Evolutionary conservation across 2,113 vertebrate species (phyloP).

Genomic region (Deroptyus accipitrinus): DNA sequence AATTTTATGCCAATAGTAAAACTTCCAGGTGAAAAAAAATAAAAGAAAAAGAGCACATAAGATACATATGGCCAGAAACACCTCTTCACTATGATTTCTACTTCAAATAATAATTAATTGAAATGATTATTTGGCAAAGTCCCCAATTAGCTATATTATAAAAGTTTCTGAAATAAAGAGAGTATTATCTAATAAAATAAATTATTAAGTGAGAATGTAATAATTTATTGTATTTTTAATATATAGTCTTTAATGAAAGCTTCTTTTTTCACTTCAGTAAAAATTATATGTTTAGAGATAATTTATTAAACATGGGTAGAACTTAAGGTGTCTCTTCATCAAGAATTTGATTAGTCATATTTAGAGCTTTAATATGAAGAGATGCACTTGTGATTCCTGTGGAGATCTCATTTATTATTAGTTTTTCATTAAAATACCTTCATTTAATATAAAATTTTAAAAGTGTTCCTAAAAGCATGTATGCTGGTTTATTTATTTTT

Average conservation of each 20-base stretch:
- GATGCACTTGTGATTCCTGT: not conserved
- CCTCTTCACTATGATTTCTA: not conserved
- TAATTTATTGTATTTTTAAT: not conserved
- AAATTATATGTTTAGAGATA: slow-evolving; percentile 34
- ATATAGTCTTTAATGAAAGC: not conserved
- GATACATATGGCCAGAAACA: not conserved
- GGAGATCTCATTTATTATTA: not conserved
- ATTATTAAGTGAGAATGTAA: not conserved
- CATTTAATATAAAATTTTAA: not conserved
- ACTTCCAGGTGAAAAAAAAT: not conserved
- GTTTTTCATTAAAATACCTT: not conserved
- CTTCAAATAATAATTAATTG: not conserved
- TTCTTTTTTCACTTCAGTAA: slow-evolving; percentile 29
- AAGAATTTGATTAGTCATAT: slow-evolving; percentile 19
- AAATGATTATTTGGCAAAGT: not conserved
- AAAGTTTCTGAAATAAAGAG: not conserved
- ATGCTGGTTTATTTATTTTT: not conserved
- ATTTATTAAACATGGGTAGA: not conserved
- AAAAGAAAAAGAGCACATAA: not conserved
- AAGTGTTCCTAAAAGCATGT: not conserved
- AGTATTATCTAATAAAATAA: not conserved
- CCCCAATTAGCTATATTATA: not conserved
- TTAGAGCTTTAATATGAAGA: not conserved
- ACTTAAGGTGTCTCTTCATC: not conserved
- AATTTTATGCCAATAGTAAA: not conserved